phyloP scores from a whole-genome alignment of 1,140 invertebrate species.

The Brachionus rubens region DNA sequence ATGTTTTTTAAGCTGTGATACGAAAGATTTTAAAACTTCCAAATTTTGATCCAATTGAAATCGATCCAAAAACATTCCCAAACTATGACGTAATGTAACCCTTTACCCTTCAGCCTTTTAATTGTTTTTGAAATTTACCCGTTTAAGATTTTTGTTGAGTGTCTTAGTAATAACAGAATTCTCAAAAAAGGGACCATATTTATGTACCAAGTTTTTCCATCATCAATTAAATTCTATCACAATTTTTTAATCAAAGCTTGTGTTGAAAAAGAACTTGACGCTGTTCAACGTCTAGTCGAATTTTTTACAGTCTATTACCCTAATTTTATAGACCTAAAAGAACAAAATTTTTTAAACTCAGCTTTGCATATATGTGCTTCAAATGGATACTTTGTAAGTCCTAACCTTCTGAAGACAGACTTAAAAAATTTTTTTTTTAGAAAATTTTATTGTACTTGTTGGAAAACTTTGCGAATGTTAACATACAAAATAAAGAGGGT shows the following conservation, averaged over 20 bases:
- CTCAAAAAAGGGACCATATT: slow-evolving; percentile 53
- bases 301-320: slow-evolving; percentile 53
- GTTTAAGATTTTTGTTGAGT: slow-evolving; percentile 54
- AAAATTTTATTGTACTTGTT: slow-evolving; percentile 54
- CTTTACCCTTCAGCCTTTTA: not conserved
- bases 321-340: slow-evolving; percentile 55
- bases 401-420: not conserved
- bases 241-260: slow-evolving; percentile 52
- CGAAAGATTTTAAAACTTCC: slow-evolving; percentile 52
- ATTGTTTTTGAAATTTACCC: not conserved
- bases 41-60: slow-evolving; percentile 50
- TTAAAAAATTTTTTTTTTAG: slow-evolving; percentile 35
- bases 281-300: slow-evolving; percentile 54
- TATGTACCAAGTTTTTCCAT: slow-evolving; percentile 59
- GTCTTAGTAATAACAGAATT: slow-evolving; percentile 55
- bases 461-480: slow-evolving; percentile 56
- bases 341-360: slow-evolving; percentile 54
- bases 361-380: slow-evolving; percentile 56
- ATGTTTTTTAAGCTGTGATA: slow-evolving; percentile 49
- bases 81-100: slow-evolving; percentile 53
- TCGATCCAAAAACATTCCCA: slow-evolving; percentile 53
- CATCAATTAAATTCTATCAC: slow-evolving; percentile 54
- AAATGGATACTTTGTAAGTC: slow-evolving; percentile 55
- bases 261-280: slow-evolving; percentile 54
- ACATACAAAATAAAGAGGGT: slow-evolving; percentile 53